Evolutionary conservation across 2,797 vertebrate species (phyloP), one percentile per base, ranked within the genome.

Genomic region (Buphagus erythrorhynchus): DNA sequence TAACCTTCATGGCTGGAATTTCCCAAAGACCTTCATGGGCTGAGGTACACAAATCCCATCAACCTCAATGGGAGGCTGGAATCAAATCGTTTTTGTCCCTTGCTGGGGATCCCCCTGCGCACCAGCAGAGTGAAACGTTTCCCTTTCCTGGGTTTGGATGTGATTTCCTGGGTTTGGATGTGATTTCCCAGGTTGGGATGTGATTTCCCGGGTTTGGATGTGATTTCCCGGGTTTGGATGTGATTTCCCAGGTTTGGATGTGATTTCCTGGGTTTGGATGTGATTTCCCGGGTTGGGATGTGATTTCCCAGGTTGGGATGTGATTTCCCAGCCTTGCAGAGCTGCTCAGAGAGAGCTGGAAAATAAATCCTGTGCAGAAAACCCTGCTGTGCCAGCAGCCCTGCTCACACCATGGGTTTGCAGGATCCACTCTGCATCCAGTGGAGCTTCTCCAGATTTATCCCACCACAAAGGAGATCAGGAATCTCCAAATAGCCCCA

Each of bases 1-100:
- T 97, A 97, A 95, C 95, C 96, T 95, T 97, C 95, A 95, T 94
- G 93, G 93, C 91, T 96, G 95, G 79, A 93, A 93, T 95, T 96
- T 95, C 88, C 91, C 86, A n/a, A 93, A 96, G 93, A 94, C 95
- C 88, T 96, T 96, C 93, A 88, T 75, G 87, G 94, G 67, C 87
- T 66, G 91, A 95, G 87, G 87, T 96, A 69, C 89, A 63, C 51
- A 78, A 84, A 88, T 95, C 85, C 66, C 85, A 81, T 92, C 2
- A 2, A 78, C 79, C 55, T 84, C 88, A 66, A 31, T 8, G 45
- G 93, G 75, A 86, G 63, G 55, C 46, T 91, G 82, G 46, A 95
- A 69, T 48, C 35, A 54, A 93, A 88, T 59, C 0, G 0, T 11
- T 83, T 78, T 55, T 5, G 4, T 58, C 13, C 48, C 58, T 78